Conservation (phyloP, 2,797 vertebrate species). For the Falco columbarius region DNA sequence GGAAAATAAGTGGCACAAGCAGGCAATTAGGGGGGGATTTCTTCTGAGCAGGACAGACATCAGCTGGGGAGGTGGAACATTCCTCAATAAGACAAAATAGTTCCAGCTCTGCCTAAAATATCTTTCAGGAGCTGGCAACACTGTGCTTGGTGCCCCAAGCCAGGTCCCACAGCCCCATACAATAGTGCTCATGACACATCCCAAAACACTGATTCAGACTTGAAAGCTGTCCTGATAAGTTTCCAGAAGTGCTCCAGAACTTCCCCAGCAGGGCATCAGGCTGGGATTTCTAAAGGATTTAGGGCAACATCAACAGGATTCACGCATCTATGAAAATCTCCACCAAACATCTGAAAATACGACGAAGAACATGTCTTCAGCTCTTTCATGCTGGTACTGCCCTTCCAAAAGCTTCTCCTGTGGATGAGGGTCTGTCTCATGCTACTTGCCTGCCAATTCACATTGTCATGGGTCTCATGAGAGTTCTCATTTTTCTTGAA, state of each 20-base stretch:
- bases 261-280: not conserved
- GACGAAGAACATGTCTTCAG: not conserved
- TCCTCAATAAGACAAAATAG: not conserved
- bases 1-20: not conserved
- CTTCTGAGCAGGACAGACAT: not conserved
- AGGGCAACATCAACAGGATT: not conserved
- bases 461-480: not conserved
- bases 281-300: not conserved
- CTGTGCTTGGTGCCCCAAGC: not conserved
- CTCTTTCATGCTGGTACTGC: not conserved
- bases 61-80: not conserved
- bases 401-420: not conserved
- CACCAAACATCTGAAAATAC: not conserved
- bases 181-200: rapidly evolving
- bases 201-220: rapidly evolving
- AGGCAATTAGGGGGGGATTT: not conserved
- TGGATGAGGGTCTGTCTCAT: not conserved
- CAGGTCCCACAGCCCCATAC: not conserved
- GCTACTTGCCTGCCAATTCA: not conserved
- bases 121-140: not conserved
- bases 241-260: not conserved
- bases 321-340: not conserved
- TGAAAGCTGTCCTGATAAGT: not conserved
- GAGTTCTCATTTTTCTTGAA: not conserved
- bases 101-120: not conserved